phyloP scores from a whole-genome alignment of 1,140 invertebrate species.

The Tetraneura akinire region DNA sequence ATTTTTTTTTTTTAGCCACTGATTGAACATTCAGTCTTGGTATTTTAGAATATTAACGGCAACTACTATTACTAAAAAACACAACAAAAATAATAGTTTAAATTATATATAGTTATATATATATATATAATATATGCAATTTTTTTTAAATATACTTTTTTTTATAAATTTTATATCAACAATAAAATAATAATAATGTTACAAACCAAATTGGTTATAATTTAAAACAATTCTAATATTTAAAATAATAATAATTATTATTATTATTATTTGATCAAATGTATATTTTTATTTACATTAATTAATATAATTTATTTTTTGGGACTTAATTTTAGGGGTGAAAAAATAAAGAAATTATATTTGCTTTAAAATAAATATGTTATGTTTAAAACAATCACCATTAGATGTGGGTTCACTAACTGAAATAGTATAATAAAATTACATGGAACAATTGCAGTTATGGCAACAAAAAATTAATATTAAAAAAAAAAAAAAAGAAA shows the following conservation, averaged over 20 bases:
- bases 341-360: neutral
- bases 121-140: constrained; percentile 6
- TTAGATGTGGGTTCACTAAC: neutral
- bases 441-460: neutral
- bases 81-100: constrained; percentile 30
- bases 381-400: constrained; percentile 5
- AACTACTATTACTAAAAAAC: constrained; percentile 42
- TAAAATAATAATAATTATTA: constrained; percentile 31
- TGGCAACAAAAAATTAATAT: constrained; percentile 24
- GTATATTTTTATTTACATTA: constrained; percentile 22
- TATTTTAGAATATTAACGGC: constrained; percentile 50
- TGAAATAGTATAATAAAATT: neutral
- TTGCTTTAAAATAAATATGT: constrained; percentile 16
- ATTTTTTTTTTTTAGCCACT: constrained; percentile 43
- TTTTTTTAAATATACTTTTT: constrained; percentile 11
- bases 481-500: constrained; percentile 24
- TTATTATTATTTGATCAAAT: constrained; percentile 40
- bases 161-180: constrained; percentile 26
- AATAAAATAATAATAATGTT: constrained; percentile 34
- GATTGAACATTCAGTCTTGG: constrained; percentile 47
- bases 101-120: constrained; percentile 33
- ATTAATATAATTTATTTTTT: constrained; percentile 4
- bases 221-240: constrained; percentile 37
- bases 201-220: constrained; percentile 40
- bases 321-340: neutral